These are phyloP conservation scores for Rhizomys pruinosus DNA, from an alignment of 2,113 vertebrate genomes.

Conservation along the genomic window DNA sequence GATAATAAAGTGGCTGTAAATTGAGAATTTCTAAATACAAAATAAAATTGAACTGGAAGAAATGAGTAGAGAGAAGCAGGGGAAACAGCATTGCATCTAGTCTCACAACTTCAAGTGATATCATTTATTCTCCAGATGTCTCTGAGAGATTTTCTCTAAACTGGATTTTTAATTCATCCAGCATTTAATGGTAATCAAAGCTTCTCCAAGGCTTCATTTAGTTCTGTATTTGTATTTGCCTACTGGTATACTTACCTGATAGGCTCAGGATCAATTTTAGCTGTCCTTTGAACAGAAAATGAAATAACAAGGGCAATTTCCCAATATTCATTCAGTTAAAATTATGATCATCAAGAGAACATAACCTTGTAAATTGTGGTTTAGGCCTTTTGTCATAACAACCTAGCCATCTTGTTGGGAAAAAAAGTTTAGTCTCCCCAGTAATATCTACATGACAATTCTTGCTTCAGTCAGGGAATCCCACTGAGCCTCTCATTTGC, in stretches of 20 bases:
- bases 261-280: neutral
- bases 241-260: neutral
- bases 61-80: neutral
- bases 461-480: neutral
- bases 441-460: neutral
- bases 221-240: neutral
- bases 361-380: neutral
- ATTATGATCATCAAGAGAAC: neutral
- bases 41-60: constrained; percentile 1
- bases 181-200: neutral
- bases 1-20: neutral
- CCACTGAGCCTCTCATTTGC: neutral
- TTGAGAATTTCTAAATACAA: neutral
- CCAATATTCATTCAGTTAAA: neutral
- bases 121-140: neutral
- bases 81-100: neutral
- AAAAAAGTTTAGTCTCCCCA: neutral
- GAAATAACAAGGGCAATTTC: neutral
- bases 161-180: neutral
- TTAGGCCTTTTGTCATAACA: neutral
- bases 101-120: neutral
- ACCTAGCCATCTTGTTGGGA: neutral
- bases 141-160: neutral
- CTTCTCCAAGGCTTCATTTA: neutral
- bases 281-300: neutral